Conservation (phyloP, 2,113 vertebrate genomes). For the Mystacornis crossleyi region DNA sequence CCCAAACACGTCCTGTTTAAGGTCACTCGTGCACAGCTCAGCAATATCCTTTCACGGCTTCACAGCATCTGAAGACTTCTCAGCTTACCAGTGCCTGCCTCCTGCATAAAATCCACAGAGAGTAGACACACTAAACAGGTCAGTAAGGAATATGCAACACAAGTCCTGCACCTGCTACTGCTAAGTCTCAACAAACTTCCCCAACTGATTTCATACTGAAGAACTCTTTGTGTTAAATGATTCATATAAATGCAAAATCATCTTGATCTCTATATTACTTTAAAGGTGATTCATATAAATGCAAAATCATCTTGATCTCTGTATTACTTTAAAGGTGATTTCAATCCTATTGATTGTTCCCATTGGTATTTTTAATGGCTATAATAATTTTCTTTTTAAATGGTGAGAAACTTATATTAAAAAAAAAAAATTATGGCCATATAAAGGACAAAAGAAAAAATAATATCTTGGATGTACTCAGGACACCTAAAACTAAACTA, state of each 20-base stretch:
- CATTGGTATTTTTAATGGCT: background rate
- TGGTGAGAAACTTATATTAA: background rate
- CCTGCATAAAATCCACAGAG: background rate
- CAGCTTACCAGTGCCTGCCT: rapidly evolving
- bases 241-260: background rate
- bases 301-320: background rate
- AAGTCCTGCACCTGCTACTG: background rate
- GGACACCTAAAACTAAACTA: background rate
- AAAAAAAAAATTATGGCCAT: background rate
- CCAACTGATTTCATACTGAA: background rate
- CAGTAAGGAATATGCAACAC: background rate
- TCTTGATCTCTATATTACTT: background rate
- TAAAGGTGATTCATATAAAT: background rate
- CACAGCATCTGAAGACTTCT: background rate
- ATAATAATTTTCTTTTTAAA: background rate
- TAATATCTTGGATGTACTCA: background rate
- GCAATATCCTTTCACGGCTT: background rate
- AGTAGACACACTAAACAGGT: background rate
- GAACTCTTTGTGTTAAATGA: background rate
- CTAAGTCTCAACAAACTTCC: background rate
- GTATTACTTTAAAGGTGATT: background rate
- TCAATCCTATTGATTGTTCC: background rate
- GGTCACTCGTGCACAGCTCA: background rate
- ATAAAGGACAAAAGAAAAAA: background rate
- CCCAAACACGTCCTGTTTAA: background rate